Conservation (phyloP, 2,113 vertebrate genomes). For the Pseudopipra pipra region DNA sequence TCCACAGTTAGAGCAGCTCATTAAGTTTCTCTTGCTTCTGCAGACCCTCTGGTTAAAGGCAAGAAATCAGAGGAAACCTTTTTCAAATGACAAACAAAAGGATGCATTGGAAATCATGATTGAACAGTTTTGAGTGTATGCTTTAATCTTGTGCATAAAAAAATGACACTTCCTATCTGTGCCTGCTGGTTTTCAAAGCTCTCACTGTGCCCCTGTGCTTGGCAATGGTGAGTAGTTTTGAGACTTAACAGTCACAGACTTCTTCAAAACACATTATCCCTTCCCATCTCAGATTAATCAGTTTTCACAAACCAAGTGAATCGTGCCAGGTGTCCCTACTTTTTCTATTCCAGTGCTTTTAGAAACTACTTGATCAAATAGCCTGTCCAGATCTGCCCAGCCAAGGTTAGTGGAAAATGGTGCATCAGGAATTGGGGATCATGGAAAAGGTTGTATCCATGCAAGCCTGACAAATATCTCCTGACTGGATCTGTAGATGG, state of each 20-base stretch:
- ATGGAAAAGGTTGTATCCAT: not conserved
- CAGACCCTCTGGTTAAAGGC: constrained; percentile 49
- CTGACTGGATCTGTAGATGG: not conserved
- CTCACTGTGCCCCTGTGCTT: constrained; percentile 40
- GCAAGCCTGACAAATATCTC: constrained; percentile 20
- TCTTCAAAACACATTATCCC: constrained; percentile 45
- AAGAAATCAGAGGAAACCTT: constrained; percentile 40
- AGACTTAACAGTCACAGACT: constrained; percentile 30
- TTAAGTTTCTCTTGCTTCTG: constrained; percentile 49
- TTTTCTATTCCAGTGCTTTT: constrained; percentile 13
- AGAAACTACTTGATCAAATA: constrained; percentile 26
- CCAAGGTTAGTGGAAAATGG: not conserved
- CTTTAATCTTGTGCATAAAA: constrained; percentile 39
- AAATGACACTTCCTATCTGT: constrained; percentile 34
- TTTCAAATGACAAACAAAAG: constrained; percentile 45
- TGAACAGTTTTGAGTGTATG: constrained; percentile 40
- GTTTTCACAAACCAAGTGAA: constrained; percentile 25
- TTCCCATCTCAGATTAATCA: constrained; percentile 48
- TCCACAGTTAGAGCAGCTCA: constrained; percentile 59
- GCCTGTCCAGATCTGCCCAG: not conserved
- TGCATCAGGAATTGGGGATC: not conserved
- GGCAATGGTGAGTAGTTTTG: constrained; percentile 43
- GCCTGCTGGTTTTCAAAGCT: constrained; percentile 60
- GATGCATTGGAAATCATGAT: constrained; percentile 5
- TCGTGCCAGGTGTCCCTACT: constrained; percentile 32